Conservation (phyloP, 37 sponge, comb jelly and placozoan species). For the Halichondria panicea region DNA sequence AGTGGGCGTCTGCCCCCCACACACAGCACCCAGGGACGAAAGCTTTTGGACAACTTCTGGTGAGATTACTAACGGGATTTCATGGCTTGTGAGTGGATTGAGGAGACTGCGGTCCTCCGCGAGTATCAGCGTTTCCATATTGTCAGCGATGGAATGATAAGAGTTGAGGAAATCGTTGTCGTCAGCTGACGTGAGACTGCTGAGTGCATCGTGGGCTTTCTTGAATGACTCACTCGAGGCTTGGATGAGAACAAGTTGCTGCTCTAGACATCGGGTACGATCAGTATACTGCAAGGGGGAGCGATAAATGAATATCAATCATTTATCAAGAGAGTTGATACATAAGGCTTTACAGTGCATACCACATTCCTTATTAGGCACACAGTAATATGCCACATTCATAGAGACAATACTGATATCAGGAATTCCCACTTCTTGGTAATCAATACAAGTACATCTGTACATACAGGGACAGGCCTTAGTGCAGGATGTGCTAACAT, state of each 20-base stretch:
- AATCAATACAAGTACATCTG: too few species aligned
- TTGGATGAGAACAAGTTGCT: slow-evolving; percentile 32
- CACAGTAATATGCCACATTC: too few species aligned
- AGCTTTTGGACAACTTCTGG: slow-evolving; percentile 15
- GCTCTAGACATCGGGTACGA: slow-evolving; percentile 35
- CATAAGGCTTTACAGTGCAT: too few species aligned
- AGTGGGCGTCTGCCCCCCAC: slow-evolving; percentile 62
- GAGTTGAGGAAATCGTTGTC: slow-evolving; percentile 50
- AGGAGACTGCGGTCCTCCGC: slow-evolving; percentile 44
- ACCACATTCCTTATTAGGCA: too few species aligned
- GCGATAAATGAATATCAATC: too few species aligned
- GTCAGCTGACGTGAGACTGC: slow-evolving; percentile 13
- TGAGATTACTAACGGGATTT: slow-evolving; percentile 51
- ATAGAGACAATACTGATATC: too few species aligned
- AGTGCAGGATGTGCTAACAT: too few species aligned
- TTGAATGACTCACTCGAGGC: neutral
- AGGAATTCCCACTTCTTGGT: too few species aligned
- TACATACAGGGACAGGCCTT: too few species aligned
- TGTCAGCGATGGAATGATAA: slow-evolving; percentile 3
- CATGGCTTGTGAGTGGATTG: slow-evolving; percentile 22
- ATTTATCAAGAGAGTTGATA: too few species aligned
- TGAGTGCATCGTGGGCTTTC: slow-evolving; percentile 39
- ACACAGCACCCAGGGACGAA: slow-evolving; percentile 55
- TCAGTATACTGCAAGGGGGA: slow-evolving; percentile 24
- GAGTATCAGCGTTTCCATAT: slow-evolving; percentile 21